Percentiles rank a stretch among this genome's conserved stretches.
phyloP scores from a whole-genome alignment of 2,888 invertebrate species.

The Calameuta pallipes region DNA sequence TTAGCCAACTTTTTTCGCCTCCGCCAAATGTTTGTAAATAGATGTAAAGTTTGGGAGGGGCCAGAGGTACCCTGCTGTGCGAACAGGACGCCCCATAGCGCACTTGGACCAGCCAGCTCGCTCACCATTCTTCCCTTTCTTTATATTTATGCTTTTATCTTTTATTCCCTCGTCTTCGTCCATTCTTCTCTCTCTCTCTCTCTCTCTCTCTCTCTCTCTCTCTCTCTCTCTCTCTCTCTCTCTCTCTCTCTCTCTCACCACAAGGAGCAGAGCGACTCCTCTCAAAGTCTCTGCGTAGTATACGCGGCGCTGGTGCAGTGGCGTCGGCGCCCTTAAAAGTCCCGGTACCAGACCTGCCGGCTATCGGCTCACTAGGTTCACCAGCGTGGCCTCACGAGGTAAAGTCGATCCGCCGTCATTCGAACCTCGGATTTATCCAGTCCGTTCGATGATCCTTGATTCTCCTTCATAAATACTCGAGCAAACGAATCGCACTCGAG shows the following conservation, averaged over 20 bases:
- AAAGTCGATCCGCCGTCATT: background rate
- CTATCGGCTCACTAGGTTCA: no score
- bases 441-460: background rate
- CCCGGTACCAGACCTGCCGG: no score
- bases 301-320: background rate
- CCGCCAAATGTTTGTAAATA: slow-evolving; percentile 63
- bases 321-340: slow-evolving; percentile 2
- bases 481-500: slow-evolving; percentile 28
- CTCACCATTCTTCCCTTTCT: slow-evolving; percentile 35
- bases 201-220: slow-evolving; percentile 9
- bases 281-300: background rate
- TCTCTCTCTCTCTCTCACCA: slow-evolving; percentile 2
- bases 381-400: no score
- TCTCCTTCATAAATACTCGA: background rate
- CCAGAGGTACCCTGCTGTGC: slow-evolving; percentile 52
- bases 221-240: slow-evolving; percentile 16
- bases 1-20: slow-evolving; percentile 27
- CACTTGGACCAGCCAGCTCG: slow-evolving; percentile 23
- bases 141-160: slow-evolving; percentile 20
- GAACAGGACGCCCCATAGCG: slow-evolving; percentile 61
- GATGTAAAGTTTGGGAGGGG: slow-evolving; percentile 57
- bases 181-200: slow-evolving; percentile 12
- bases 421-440: background rate
- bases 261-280: background rate
- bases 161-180: slow-evolving; percentile 21